Conservation (phyloP, 1,140 invertebrate species). For the Manduca sexta region DNA sequence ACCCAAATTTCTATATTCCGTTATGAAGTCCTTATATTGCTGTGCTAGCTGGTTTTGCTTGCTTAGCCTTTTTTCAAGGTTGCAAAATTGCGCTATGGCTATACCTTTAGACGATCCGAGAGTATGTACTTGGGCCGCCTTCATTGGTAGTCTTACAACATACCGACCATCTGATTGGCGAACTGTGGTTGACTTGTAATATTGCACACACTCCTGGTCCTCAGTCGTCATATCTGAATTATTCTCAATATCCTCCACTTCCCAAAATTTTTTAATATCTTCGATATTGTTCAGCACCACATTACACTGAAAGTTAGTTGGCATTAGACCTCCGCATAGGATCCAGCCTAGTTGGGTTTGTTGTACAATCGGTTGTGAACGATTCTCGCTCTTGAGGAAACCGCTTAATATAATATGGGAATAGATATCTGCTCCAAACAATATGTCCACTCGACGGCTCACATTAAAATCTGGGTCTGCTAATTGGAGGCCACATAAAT, state of each 20-base stretch:
- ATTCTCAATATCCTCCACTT: slow-evolving; percentile 16
- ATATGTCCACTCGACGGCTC: slow-evolving; percentile 17
- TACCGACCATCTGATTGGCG: slow-evolving; percentile 11
- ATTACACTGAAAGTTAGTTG: slow-evolving; percentile 19
- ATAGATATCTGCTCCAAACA: slow-evolving; percentile 24
- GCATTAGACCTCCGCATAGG: slow-evolving; percentile 16
- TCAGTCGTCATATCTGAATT: slow-evolving; percentile 11
- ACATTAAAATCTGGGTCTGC: slow-evolving; percentile 25
- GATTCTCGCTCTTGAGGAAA: slow-evolving; percentile 9
- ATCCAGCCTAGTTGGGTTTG: slow-evolving; percentile 26
- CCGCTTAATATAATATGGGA: slow-evolving; percentile 19
- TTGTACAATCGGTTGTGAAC: slow-evolving; percentile 15
- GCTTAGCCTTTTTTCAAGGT: slow-evolving; percentile 15
- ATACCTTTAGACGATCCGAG: slow-evolving; percentile 13
- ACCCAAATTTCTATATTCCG: neutral
- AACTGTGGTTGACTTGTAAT: slow-evolving; percentile 14
- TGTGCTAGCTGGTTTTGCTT: slow-evolving; percentile 9
- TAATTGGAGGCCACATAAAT: slow-evolving; percentile 12
- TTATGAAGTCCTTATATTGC: slow-evolving; percentile 12
- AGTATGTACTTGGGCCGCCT: slow-evolving; percentile 4
- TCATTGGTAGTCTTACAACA: slow-evolving; percentile 14
- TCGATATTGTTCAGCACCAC: slow-evolving; percentile 19
- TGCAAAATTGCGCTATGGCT: slow-evolving; percentile 22
- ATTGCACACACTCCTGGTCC: slow-evolving; percentile 13
- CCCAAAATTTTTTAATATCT: slow-evolving; percentile 3